A percentile compares a stretch with the other conserved stretches of the same genome.
These are phyloP conservation scores for Oceanodroma leucorhoa DNA, from an alignment of 2,797 vertebrate genomes.

Conservation along the genomic window DNA sequence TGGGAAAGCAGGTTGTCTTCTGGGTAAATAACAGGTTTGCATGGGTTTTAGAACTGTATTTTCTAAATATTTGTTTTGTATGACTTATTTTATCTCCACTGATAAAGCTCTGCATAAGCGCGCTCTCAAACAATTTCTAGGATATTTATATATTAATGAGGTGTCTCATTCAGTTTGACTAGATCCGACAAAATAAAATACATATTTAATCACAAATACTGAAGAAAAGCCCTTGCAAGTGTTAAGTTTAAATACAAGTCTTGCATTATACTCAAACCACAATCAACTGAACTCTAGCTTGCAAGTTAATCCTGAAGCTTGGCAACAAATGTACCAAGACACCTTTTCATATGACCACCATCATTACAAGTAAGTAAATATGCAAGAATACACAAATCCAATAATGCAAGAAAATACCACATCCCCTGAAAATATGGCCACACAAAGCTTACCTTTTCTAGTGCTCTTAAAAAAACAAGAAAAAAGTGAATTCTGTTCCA, in stretches of 20 bases:
- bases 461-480: neutral
- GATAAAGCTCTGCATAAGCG: neutral
- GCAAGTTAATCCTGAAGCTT: neutral
- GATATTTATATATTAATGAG: neutral
- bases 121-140: neutral
- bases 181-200: neutral
- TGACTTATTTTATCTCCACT: neutral
- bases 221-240: neutral
- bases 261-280: neutral
- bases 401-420: neutral
- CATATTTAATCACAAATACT: neutral
- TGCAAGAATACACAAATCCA: neutral
- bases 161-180: neutral
- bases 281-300: neutral
- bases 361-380: neutral
- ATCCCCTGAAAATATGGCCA: neutral
- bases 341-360: neutral
- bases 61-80: neutral
- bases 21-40: neutral
- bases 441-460: neutral
- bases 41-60: neutral
- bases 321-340: neutral
- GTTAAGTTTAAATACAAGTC: neutral
- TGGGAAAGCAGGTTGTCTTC: neutral
- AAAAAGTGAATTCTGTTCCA: neutral